Conservation (phyloP, 1,140 invertebrate species). For the Babylonia areolata region DNA sequence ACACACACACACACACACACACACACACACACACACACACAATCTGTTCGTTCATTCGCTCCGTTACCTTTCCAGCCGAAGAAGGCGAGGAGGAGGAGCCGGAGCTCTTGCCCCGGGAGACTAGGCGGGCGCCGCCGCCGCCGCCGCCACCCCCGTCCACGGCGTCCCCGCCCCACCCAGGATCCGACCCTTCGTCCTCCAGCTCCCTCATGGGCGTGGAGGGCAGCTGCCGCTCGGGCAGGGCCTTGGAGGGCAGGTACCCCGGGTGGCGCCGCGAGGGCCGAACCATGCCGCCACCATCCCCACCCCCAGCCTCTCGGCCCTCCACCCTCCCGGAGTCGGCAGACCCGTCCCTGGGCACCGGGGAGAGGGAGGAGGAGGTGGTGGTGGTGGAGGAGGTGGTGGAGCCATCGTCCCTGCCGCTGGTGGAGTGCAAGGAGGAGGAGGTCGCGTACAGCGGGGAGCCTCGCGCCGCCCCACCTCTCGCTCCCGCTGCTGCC, state of each 20-base stretch:
- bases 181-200: neutral
- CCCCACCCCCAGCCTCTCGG: neutral
- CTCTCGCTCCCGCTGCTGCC: neutral
- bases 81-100: too few species aligned
- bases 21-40: too few species aligned
- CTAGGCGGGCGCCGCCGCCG: too few species aligned
- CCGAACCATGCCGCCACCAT: neutral
- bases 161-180: neutral
- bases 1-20: too few species aligned
- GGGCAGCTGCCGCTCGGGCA: neutral
- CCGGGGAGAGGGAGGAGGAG: too few species aligned
- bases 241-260: slow-evolving; percentile 2
- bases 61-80: neutral
- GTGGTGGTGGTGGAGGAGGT: neutral
- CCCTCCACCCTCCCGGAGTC: neutral
- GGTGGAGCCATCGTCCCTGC: neutral
- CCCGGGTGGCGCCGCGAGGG: neutral
- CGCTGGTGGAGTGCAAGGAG: neutral
- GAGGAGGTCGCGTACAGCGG: neutral
- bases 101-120: too few species aligned
- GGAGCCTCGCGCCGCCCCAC: neutral
- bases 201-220: neutral
- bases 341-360: neutral
- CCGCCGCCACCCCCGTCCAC: neutral
- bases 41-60: too few species aligned